Percentiles rank a stretch among this genome's conserved stretches.
Evolutionary conservation across 2,888 invertebrate species (phyloP).

Genomic region (Carcina quercana): DNA sequence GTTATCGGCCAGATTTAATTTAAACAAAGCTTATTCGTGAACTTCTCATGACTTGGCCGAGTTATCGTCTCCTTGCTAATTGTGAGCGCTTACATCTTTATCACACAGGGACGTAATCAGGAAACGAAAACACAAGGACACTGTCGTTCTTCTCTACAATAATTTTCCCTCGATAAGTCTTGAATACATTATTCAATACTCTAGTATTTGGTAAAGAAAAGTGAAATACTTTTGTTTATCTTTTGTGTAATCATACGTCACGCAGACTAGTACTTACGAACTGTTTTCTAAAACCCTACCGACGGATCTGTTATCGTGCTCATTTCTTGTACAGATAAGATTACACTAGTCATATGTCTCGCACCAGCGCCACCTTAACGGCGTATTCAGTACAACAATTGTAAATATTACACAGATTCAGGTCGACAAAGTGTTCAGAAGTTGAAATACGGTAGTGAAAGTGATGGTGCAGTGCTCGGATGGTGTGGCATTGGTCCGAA

Average conservation of each 20-base stretch:
- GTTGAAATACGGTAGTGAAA: constrained; percentile 17
- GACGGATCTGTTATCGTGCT: too few species aligned
- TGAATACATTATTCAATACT: too few species aligned
- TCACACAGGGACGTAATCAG: too few species aligned
- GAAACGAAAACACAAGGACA: too few species aligned
- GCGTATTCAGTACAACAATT: constrained; percentile 22
- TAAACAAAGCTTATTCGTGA: constrained; percentile 24
- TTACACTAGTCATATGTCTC: constrained; percentile 60
- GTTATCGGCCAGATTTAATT: constrained; percentile 32
- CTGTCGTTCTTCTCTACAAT: too few species aligned
- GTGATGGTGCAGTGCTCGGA: constrained; percentile 48
- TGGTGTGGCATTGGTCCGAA: constrained; percentile 26
- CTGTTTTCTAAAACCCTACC: too few species aligned
- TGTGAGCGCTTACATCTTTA: constrained; percentile 56
- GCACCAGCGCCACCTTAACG: constrained; percentile 35
- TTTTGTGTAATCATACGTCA: too few species aligned
- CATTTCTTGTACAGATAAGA: constrained; percentile 59
- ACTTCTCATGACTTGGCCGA: constrained; percentile 41
- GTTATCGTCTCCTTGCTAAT: constrained; percentile 56
- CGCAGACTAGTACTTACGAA: too few species aligned
- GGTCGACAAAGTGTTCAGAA: constrained; percentile 18
- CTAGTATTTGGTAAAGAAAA: too few species aligned
- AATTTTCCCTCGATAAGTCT: too few species aligned
- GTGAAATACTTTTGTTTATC: too few species aligned
- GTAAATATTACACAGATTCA: constrained; percentile 19